These are phyloP conservation scores for Cyclargus thomasi DNA, from an alignment of 1,140 invertebrate genomes.

Conservation along the genomic window DNA sequence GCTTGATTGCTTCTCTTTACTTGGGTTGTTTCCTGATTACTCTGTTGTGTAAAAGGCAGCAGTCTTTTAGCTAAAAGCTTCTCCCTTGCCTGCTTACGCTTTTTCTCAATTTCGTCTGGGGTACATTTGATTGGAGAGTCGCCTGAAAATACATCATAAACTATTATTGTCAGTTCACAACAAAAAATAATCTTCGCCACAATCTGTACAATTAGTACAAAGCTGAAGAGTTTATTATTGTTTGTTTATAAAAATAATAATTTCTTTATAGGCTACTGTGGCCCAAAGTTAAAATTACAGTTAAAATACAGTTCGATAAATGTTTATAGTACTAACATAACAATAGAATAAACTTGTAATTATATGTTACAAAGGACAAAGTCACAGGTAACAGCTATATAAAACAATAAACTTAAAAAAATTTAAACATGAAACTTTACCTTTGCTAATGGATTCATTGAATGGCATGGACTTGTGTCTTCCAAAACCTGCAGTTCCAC, in stretches of 20 bases:
- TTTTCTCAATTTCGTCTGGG: slow-evolving; percentile 61
- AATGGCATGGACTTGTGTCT: slow-evolving; percentile 69
- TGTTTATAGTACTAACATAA: too few relatives aligned
- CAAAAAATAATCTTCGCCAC: too few relatives aligned
- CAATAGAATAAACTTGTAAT: too few relatives aligned
- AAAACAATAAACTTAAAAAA: too few relatives aligned
- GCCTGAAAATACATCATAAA: slow-evolving; percentile 30
- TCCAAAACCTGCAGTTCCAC: slow-evolving; percentile 52
- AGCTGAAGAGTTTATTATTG: neutral
- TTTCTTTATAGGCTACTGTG: too few relatives aligned
- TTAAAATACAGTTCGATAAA: too few relatives aligned
- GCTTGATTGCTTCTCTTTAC: slow-evolving; percentile 10
- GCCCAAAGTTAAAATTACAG: too few relatives aligned
- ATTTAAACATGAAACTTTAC: neutral
- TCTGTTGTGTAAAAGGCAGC: slow-evolving; percentile 48
- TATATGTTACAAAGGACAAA: too few relatives aligned
- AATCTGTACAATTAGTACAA: neutral
- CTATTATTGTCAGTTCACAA: too few relatives aligned
- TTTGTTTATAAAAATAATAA: too few relatives aligned
- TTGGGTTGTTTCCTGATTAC: slow-evolving; percentile 14
- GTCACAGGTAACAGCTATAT: too few relatives aligned
- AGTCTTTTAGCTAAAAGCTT: slow-evolving; percentile 58
- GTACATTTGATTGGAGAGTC: slow-evolving; percentile 58
- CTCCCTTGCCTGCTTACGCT: slow-evolving; percentile 58
- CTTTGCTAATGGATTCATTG: slow-evolving; percentile 36